Evolutionary conservation across 2,797 vertebrate genomes (phyloP), one percentile per base, ranked within the genome.

Genomic region (Dendrocincla fuliginosa): DNA sequence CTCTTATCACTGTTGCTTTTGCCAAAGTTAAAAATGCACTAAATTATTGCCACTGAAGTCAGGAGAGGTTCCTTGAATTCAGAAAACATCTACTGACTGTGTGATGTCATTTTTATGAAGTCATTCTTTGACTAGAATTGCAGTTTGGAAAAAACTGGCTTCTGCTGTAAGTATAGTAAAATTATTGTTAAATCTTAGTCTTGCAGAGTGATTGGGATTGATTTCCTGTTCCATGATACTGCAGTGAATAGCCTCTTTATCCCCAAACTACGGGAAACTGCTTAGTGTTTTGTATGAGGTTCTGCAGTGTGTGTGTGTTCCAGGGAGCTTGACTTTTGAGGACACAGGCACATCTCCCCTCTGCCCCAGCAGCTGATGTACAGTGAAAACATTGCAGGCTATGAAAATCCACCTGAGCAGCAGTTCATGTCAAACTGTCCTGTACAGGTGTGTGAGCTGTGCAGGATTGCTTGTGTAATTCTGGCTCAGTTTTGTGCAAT

Each of bases 161-260:
- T 91, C 41, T 77, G 33, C 50, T 92, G 5, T 50, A 63, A 82
- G 42, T 53, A 27, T 46, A 77, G 35, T 19, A 56, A 89, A 85
- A 53, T 39, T 89, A 28, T 93, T 96, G 93, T 92, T 94, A 92
- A 70, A 73, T 84, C 64, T 69, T 57, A 37, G 59, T 84, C 81
- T 96, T 73, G 70, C 50, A 91, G 76, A 95, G 46, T 53, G 84
- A 79, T 90, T 49, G 2, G 68, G 84, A 89, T 92, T 83, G 44
- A 83, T 86, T 97, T 97, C 75, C 92, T 88, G 39, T 91, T 81
- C 77, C 76, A 1, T 71, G 70, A 49, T 53, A 70, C 41, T 80
- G 60, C 71, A 79, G n/a, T 95, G 91, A 97, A 96, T 85, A 33
- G 65, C 60, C 56, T 95, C 84, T 95, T 95, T 96, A 91, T 95